Conservation (phyloP, 2,888 invertebrate species). For the Phymatocera aterrima region DNA sequence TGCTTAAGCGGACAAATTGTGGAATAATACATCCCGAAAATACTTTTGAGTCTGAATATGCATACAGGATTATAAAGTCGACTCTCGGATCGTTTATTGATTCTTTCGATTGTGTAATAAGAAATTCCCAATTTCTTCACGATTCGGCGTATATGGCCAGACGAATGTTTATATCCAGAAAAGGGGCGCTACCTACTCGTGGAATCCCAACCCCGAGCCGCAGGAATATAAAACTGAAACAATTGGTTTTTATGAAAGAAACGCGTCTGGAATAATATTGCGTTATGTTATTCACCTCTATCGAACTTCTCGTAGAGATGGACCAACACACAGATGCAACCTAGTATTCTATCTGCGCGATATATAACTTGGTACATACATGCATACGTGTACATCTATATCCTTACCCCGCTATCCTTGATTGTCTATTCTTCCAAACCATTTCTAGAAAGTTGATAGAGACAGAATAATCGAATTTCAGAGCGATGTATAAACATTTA, state of each 20-base stretch:
- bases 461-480: constrained; percentile 23
- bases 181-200: constrained; percentile 34
- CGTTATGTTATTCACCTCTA: neutral
- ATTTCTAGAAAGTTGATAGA: constrained; percentile 20
- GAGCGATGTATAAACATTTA: constrained; percentile 37
- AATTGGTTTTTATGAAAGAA: constrained; percentile 62
- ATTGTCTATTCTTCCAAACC: constrained; percentile 18
- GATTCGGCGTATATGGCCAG: neutral
- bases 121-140: neutral
- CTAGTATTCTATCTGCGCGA: neutral
- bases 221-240: constrained; percentile 59
- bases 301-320: neutral
- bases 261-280: constrained; percentile 57
- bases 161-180: constrained; percentile 12
- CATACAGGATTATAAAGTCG: neutral
- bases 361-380: no score
- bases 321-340: neutral
- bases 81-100: neutral
- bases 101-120: neutral
- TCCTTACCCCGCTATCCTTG: neutral
- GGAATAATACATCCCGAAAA: neutral
- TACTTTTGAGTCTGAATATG: neutral
- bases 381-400: neutral
- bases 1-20: no score
- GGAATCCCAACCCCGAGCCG: constrained; percentile 40